These are phyloP conservation scores for Siniperca knerii DNA, from an alignment of 2,113 vertebrate species.

Conservation along the genomic window DNA sequence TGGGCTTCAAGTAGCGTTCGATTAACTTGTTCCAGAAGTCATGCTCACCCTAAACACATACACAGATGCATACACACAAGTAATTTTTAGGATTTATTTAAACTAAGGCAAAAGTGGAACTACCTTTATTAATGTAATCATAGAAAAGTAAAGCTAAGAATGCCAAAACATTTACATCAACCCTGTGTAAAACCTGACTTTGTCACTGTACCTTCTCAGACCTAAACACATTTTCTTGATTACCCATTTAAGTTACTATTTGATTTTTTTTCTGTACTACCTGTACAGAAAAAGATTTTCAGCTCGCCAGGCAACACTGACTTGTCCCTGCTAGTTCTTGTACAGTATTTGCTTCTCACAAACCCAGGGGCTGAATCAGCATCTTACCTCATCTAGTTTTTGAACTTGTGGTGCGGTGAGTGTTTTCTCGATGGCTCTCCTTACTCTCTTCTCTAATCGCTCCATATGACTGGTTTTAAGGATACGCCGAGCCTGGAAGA, in stretches of 20 bases:
- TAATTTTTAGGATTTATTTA: not conserved
- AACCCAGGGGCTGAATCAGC: not conserved
- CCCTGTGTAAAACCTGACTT: not conserved
- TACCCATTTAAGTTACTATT: not conserved
- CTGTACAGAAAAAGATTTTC: not conserved
- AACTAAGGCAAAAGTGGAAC: not conserved
- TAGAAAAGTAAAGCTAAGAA: not conserved
- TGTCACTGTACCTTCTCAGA: not conserved
- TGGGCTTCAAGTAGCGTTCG: constrained; percentile 81
- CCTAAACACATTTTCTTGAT: not conserved
- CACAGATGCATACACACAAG: not conserved
- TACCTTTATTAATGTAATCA: not conserved
- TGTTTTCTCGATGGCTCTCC: constrained; percentile 82
- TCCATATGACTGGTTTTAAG: constrained; percentile 75
- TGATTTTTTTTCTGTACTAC: not conserved
- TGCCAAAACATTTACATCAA: not conserved
- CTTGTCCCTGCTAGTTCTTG: not conserved
- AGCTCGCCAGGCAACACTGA: not conserved
- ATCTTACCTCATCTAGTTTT: constrained; percentile 77
- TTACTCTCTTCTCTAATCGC: constrained; percentile 73
- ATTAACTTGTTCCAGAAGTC: constrained; percentile 86
- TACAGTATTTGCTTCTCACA: not conserved
- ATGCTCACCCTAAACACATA: constrained; percentile 75
- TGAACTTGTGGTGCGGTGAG: constrained; percentile 80
- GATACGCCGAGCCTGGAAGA: constrained; percentile 70